phyloP scores from a whole-genome alignment of 2,797 vertebrate species.

The Helicolenus hilgendorfi region DNA sequence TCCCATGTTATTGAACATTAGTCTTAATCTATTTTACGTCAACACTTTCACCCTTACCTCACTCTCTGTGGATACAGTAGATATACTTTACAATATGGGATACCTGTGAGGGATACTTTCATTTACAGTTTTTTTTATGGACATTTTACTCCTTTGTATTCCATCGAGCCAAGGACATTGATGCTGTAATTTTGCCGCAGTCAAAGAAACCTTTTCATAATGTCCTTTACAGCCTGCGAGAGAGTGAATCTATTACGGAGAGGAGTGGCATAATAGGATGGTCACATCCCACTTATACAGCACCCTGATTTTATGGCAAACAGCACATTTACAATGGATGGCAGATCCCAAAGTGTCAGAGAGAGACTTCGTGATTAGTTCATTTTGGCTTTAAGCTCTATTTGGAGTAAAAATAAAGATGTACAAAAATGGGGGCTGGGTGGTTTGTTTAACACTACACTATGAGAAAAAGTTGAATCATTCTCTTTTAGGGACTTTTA shows the following conservation, averaged over 20 bases:
- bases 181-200: constrained; percentile 57
- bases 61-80: neutral
- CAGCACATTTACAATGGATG: constrained; percentile 9
- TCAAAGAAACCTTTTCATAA: constrained; percentile 69
- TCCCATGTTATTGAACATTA: constrained; percentile 36
- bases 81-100: constrained; percentile 4
- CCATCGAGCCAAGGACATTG: constrained; percentile 57
- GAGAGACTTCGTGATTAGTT: neutral
- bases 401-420: constrained; percentile 14
- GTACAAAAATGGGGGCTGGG: neutral
- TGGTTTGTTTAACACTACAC: no score
- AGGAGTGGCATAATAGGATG: constrained; percentile 19
- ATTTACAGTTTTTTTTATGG: constrained; percentile 18
- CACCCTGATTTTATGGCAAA: constrained; percentile 1
- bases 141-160: constrained; percentile 57
- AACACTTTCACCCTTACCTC: constrained; percentile 34
- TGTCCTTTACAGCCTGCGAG: constrained; percentile 40
- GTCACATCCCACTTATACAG: constrained; percentile 1
- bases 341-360: neutral
- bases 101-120: constrained; percentile 26
- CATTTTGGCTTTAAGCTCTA: neutral
- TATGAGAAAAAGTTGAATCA: no score
- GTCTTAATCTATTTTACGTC: constrained; percentile 51
- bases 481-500: no score
- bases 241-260: constrained; percentile 48